Evolutionary conservation across 2,797 vertebrate species (phyloP), one percentile per base, ranked within the genome.

Genomic region (Amphiprion clarkii): DNA sequence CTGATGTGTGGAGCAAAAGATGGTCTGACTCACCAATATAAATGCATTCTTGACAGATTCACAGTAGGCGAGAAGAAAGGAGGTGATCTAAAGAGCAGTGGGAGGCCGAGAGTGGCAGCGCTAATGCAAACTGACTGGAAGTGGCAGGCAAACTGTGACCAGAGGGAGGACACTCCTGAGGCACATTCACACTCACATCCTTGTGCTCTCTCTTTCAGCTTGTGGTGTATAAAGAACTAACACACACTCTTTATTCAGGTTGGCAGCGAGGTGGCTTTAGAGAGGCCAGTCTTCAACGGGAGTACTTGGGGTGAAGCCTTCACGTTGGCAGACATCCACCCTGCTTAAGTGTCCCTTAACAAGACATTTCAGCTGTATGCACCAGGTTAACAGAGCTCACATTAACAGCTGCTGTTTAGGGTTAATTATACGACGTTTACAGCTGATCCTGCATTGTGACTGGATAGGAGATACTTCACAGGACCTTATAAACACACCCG

Each of bases 121-220:
- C 79, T 82, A 81, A 89, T 86, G 83, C 76, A 89, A 89, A 86
- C 65, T 88, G 90, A 92, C 88, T 87, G 86, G 79, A 85, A 85
- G 85, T 88, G 86, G 81, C 79, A 83, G 73, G 68, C 79, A 87
- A 89, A 84, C 87, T 89, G 90, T 81, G 87, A 87, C 81, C 83
- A 83, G 75, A 87, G 84, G 82, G 78, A 73, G 73, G 69, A 82
- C 78, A 69, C 76, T 77, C 76, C 65, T 70, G 54, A 55, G 64
- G 57, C 61, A 57, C 46, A 61, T 36, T 66, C 54, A 69, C 78
- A 52, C 62, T 62, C 67, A 73, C 59, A 49, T 46, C 23, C 44
- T 69, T 52, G 25, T 52, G 46, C 31, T 62, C 54, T 52, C 21
- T 68, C 67, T 40, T 69, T 71, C 79, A 86, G 79, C 56, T 65